Base-by-base conservation (phyloP, 2,797 vertebrate species). In the Babyrousa celebensis region DNA sequence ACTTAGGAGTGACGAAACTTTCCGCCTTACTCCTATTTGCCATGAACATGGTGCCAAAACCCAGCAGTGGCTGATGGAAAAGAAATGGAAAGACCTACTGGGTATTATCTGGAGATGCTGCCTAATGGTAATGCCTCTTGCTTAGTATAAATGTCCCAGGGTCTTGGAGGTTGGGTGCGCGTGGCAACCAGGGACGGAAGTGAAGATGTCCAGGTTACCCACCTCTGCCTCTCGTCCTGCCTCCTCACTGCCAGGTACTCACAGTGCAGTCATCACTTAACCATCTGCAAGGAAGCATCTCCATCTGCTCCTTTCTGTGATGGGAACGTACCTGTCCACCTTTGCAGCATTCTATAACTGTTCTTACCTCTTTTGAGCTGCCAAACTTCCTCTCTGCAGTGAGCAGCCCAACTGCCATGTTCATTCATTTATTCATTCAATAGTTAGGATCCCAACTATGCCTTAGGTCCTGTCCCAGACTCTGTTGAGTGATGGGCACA, bases 1-100 rank as follows among this genome's bases (percentile, higher is more conserved):
- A 85, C 98, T 98, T 99, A 98, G 98, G 98, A 98, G 98, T 98
- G 98, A 98, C 98, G 98, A 98, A 98, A 98, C 98, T 97, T 97
- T 96, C 96, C 16, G 65, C 97, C 96, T 98, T 97, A 98, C 97
- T 99, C 98, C 98, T 98, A 98, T 98, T 98, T 98, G 98, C 96
- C 97, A 95, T 89, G 98, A 98, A 98, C 98, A 98, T 96, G 97
- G 96, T 98, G 98, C 97, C 98, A 98, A 97, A 96, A 96, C 95
- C 5, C 98, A 98, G 98, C 98, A 96, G 98, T 97, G 89, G 96
- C 97, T 98, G 98, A 97, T 97, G 96, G 97, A 96, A 98, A 98
- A 98, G 97, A 98, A 98, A 98, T 97, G 97, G 95, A 96, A 96
- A 97, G 98, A 84, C 96, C 98, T 96, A 71, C n/a, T 96, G 98